Evolutionary conservation across 2,113 vertebrate species (phyloP).

Genomic region (Malurus elegans): DNA sequence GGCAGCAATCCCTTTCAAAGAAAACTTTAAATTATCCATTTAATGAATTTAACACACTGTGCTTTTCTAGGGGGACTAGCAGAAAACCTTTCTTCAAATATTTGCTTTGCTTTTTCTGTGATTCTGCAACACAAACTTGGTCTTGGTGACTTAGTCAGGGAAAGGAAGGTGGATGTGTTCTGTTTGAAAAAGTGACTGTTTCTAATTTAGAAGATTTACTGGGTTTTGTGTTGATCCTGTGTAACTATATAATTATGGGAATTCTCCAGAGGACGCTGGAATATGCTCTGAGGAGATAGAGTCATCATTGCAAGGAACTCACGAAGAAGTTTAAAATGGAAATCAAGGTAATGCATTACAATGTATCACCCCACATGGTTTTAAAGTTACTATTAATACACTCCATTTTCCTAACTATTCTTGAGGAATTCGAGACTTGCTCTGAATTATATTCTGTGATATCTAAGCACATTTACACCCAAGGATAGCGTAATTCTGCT

Average conservation of each 20-base stretch:
- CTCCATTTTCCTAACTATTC: accelerated
- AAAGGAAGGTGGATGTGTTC: neutral
- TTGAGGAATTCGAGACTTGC: neutral
- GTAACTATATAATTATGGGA: neutral
- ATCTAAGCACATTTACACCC: neutral
- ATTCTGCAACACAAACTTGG: neutral
- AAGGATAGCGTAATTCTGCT: neutral
- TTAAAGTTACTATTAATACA: neutral
- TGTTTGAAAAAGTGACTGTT: neutral
- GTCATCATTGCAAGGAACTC: neutral
- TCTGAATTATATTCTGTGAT: neutral
- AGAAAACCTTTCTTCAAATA: neutral
- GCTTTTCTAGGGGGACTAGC: neutral
- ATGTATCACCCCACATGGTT: accelerated
- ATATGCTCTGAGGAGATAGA: neutral
- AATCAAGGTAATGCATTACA: neutral
- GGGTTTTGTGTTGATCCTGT: neutral
- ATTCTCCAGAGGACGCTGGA: neutral
- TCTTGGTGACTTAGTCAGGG: neutral
- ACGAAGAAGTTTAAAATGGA: neutral
- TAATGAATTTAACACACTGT: neutral
- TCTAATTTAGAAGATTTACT: neutral
- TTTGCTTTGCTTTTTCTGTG: neutral
- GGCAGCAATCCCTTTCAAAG: neutral
- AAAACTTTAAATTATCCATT: neutral